These are phyloP conservation scores for Axis porcinus DNA, from an alignment of 2,113 vertebrate species.

Conservation along the genomic window DNA sequence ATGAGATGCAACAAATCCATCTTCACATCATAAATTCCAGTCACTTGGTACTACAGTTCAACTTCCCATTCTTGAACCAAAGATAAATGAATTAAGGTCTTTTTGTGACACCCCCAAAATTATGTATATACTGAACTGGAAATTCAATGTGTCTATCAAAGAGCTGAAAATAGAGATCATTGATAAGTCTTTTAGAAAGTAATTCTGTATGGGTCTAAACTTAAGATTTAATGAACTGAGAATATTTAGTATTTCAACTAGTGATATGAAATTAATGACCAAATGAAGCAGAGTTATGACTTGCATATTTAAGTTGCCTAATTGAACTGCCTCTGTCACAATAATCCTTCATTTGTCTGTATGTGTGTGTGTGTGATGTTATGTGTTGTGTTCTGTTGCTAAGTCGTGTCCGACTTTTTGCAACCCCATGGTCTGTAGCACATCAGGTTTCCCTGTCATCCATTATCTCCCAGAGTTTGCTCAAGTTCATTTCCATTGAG, in stretches of 20 bases:
- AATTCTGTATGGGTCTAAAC: background rate
- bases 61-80: slow-evolving; percentile 25
- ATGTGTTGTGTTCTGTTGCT: background rate
- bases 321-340: background rate
- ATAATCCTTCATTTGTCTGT: background rate
- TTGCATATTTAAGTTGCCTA: background rate
- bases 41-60: background rate
- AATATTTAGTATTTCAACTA: background rate
- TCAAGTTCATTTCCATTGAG: background rate
- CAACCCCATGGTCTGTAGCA: background rate
- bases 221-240: background rate
- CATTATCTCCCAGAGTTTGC: background rate
- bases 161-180: background rate
- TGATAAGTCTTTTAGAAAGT: background rate
- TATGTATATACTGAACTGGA: background rate
- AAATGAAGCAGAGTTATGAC: background rate
- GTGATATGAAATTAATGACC: background rate
- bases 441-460: background rate
- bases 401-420: fast-evolving
- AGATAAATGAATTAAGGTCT: slow-evolving; percentile 10
- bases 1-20: background rate
- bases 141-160: background rate
- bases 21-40: slow-evolving; percentile 26
- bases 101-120: background rate
- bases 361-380: background rate